Percentiles rank a stretch among this genome's conserved stretches.
These are phyloP conservation scores for Elmis aenea DNA, from an alignment of 2,888 invertebrate genomes.

Conservation along the genomic window DNA sequence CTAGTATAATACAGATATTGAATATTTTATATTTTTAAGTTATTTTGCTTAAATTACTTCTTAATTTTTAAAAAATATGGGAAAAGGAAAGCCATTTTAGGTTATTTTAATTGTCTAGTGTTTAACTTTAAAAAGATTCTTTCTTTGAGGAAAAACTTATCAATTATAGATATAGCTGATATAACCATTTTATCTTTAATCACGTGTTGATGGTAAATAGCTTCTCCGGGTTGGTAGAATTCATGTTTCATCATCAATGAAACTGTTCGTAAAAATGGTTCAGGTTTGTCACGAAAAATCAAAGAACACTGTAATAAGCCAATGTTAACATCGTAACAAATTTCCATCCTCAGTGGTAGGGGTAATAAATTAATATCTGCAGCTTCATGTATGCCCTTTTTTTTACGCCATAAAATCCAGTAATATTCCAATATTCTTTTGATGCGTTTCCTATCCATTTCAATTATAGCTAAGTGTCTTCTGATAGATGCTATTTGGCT, in stretches of 20 bases:
- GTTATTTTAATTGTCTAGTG: too few relatives aligned
- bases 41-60: too few relatives aligned
- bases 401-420: conserved; percentile 52
- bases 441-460: conserved; percentile 46
- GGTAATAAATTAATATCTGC: conserved; percentile 47
- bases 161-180: too few relatives aligned
- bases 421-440: conserved; percentile 50
- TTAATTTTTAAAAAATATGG: too few relatives aligned
- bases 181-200: conserved; percentile 53
- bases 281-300: conserved; percentile 51
- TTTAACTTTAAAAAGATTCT: too few relatives aligned
- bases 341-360: conserved; percentile 51
- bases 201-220: conserved; percentile 50
- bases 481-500: conserved; percentile 47
- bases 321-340: conserved; percentile 51
- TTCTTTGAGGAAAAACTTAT: too few relatives aligned
- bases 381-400: conserved; percentile 50
- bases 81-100: too few relatives aligned
- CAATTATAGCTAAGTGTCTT: conserved; percentile 47
- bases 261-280: conserved; percentile 51
- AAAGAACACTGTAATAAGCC: conserved; percentile 51
- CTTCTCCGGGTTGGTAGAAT: conserved; percentile 52
- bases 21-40: too few relatives aligned
- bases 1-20: too few relatives aligned
- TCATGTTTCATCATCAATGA: conserved; percentile 52